phyloP scores from a whole-genome alignment of 2,888 invertebrate genomes.

The Rhimphoctona megacephalus region DNA sequence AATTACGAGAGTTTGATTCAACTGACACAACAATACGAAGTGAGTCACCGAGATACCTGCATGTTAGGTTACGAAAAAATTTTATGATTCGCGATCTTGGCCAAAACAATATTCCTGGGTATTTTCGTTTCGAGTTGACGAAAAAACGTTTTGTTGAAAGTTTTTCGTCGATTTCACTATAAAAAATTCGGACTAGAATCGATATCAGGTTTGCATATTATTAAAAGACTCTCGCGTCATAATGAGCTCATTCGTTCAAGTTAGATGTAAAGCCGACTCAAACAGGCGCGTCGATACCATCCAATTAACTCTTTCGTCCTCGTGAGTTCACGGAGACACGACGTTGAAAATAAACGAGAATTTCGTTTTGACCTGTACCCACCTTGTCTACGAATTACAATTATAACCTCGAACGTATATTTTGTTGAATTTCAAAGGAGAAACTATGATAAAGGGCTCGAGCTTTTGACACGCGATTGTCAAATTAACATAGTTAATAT shows the following conservation, averaged over 20 bases:
- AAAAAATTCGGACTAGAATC: neutral
- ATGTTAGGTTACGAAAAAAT: slow-evolving; percentile 22
- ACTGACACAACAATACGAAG: slow-evolving; percentile 18
- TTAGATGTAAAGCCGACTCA: slow-evolving; percentile 69
- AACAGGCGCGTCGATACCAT: slow-evolving; percentile 46
- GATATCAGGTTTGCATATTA: neutral
- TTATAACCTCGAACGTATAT: neutral
- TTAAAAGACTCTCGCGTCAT: slow-evolving; percentile 45
- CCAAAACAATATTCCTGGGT: neutral
- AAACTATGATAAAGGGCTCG: neutral
- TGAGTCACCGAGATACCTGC: slow-evolving; percentile 30
- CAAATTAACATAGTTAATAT: neutral
- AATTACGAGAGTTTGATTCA: slow-evolving; percentile 2
- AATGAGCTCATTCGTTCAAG: slow-evolving; percentile 70
- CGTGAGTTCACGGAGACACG: slow-evolving; percentile 11
- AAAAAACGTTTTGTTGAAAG: neutral
- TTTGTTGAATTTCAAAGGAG: neutral
- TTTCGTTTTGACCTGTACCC: neutral
- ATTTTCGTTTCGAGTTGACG: neutral
- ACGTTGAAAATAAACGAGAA: slow-evolving; percentile 24
- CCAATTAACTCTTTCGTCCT: slow-evolving; percentile 51
- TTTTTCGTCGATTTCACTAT: neutral
- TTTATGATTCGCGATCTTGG: neutral
- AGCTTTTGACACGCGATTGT: neutral
- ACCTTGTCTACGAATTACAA: neutral